Percentiles rank a stretch among this genome's conserved stretches.
Conservation (phyloP, 2,797 vertebrate genomes). For the Syndactyla subalaris region DNA sequence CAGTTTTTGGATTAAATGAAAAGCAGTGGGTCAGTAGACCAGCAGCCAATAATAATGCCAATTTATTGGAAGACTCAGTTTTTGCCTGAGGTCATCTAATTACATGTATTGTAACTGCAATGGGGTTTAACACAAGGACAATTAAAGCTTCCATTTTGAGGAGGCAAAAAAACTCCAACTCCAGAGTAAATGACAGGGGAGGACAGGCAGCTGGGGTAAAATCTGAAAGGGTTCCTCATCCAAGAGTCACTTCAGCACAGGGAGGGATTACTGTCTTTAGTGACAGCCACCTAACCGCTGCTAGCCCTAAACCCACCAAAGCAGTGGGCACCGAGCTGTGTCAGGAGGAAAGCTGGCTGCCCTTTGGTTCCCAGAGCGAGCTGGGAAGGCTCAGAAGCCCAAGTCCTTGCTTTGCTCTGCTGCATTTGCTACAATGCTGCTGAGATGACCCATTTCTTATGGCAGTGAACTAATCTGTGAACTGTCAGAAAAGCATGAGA, state of each 20-base stretch:
- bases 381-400: background rate
- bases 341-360: background rate
- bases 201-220: background rate
- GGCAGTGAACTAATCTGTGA: background rate
- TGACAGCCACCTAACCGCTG: background rate
- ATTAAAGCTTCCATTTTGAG: constrained; percentile 25
- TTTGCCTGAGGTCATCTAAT: constrained; percentile 35
- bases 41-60: background rate
- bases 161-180: background rate
- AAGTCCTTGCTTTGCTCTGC: accelerated
- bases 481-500: background rate
- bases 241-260: background rate
- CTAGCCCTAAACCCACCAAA: background rate
- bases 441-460: background rate
- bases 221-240: background rate
- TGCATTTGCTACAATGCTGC: background rate
- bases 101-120: background rate
- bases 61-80: background rate
- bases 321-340: accelerated
- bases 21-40: background rate
- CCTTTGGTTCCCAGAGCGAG: background rate
- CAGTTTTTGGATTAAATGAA: background rate
- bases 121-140: constrained; percentile 20
- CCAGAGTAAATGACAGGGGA: background rate
- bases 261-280: background rate